Conservation (phyloP, 2,797 vertebrate genomes). For the Cichlasoma orientale region DNA sequence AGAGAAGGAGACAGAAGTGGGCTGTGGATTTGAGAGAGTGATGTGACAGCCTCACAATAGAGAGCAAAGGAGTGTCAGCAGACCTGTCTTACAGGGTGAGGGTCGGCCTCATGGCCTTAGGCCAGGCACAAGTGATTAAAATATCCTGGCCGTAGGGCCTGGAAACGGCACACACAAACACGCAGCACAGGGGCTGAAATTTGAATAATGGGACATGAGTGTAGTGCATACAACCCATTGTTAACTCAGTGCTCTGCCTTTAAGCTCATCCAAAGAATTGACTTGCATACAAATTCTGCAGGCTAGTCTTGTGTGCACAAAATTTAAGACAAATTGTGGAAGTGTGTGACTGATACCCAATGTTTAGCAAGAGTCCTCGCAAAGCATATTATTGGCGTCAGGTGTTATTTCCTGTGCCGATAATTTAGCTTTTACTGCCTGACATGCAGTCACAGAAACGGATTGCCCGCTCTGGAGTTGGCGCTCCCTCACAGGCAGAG, state of each 20-base stretch:
- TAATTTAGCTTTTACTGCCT: slow-evolving; percentile 50
- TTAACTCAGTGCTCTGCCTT: slow-evolving; percentile 48
- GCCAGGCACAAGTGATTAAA: slow-evolving; percentile 74
- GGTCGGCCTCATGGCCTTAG: slow-evolving; percentile 71
- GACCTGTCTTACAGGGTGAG: slow-evolving; percentile 75
- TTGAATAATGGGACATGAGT: slow-evolving; percentile 72
- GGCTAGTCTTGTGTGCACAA: slow-evolving; percentile 22
- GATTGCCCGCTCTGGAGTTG: slow-evolving; percentile 66
- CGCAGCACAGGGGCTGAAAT: slow-evolving; percentile 62
- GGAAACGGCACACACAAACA: slow-evolving; percentile 58
- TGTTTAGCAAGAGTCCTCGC: slow-evolving; percentile 18
- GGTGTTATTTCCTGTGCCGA: slow-evolving; percentile 27
- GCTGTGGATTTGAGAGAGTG: slow-evolving; percentile 71
- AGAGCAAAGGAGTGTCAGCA: slow-evolving; percentile 79
- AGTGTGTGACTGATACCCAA: slow-evolving; percentile 8
- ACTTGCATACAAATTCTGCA: slow-evolving; percentile 14
- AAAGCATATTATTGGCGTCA: slow-evolving; percentile 39
- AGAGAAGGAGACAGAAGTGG: slow-evolving; percentile 64
- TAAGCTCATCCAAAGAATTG: not conserved
- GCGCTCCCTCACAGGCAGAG: slow-evolving; percentile 60
- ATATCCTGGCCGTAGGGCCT: slow-evolving; percentile 60
- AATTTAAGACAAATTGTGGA: slow-evolving; percentile 29
- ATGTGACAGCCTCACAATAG: slow-evolving; percentile 81
- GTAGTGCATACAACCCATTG: slow-evolving; percentile 76
- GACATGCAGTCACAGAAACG: slow-evolving; percentile 51